These are phyloP conservation scores for Ormyrus pomaceus DNA, from an alignment of 2,888 invertebrate genomes.

Conservation along the genomic window DNA sequence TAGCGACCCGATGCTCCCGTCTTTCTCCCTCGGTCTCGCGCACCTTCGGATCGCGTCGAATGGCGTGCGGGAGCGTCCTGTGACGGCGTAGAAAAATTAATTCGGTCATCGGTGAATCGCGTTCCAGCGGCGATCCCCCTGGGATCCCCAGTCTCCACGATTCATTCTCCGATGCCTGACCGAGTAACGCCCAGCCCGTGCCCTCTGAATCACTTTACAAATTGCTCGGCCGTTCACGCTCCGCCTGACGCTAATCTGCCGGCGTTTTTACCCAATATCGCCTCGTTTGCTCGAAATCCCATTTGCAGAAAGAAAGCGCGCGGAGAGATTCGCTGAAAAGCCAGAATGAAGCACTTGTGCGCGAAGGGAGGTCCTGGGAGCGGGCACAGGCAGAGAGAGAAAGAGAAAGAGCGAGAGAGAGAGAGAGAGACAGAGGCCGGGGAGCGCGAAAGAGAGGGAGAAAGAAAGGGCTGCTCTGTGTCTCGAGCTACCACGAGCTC, in stretches of 20 bases:
- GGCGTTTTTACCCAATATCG: slow-evolving; percentile 34
- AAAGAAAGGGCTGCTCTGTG: slow-evolving; percentile 56
- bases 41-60: slow-evolving; percentile 40
- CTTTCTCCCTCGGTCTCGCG: slow-evolving; percentile 27
- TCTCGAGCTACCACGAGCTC: slow-evolving; percentile 68
- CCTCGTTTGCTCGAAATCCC: slow-evolving; percentile 29
- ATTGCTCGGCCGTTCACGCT: slow-evolving; percentile 53
- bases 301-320: slow-evolving; percentile 26
- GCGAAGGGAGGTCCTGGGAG: slow-evolving; percentile 35
- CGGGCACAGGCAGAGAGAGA: slow-evolving; percentile 5
- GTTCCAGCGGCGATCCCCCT: slow-evolving; percentile 42
- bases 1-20: slow-evolving; percentile 65
- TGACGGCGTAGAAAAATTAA: slow-evolving; percentile 66
- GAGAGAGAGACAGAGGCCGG: slow-evolving; percentile 53
- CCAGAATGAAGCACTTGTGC: slow-evolving; percentile 52
- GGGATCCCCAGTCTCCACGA: slow-evolving; percentile 45
- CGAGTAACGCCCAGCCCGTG: slow-evolving; percentile 49
- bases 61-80: slow-evolving; percentile 49
- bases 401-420: slow-evolving; percentile 23
- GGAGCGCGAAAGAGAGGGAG: slow-evolving; percentile 23
- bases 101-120: slow-evolving; percentile 61
- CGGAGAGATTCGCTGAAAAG: slow-evolving; percentile 52
- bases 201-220: slow-evolving; percentile 56
- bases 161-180: slow-evolving; percentile 49
- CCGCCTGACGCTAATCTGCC: slow-evolving; percentile 41